These are phyloP conservation scores for Metalampra italica DNA, from an alignment of 2,888 invertebrate genomes.

Conservation along the genomic window DNA sequence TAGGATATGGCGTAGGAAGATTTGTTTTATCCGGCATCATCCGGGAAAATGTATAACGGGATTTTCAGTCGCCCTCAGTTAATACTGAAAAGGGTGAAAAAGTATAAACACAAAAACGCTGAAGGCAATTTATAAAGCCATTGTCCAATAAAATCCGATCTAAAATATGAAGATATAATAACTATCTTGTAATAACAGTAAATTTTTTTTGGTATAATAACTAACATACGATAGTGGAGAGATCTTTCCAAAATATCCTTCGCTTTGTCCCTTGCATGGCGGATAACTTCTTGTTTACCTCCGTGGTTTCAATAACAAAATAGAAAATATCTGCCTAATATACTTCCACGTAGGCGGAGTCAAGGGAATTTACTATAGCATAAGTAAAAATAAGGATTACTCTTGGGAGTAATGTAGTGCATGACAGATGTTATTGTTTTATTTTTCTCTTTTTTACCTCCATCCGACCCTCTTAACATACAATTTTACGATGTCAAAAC, in stretches of 20 bases:
- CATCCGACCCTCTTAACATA: background rate
- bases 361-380: too few relatives aligned
- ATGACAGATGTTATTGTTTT: background rate
- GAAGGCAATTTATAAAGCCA: background rate
- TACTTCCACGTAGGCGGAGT: too few relatives aligned
- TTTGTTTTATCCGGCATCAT: conserved; percentile 3
- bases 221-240: too few relatives aligned
- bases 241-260: too few relatives aligned
- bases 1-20: background rate
- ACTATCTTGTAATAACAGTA: too few relatives aligned
- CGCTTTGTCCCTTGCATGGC: too few relatives aligned
- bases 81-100: background rate
- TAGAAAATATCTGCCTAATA: too few relatives aligned
- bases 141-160: too few relatives aligned
- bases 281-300: too few relatives aligned
- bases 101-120: background rate
- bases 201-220: too few relatives aligned
- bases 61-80: background rate
- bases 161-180: too few relatives aligned
- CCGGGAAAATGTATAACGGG: background rate
- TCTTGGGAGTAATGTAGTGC: background rate
- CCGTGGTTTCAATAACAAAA: too few relatives aligned
- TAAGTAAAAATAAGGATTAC: background rate
- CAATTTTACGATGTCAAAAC: background rate
- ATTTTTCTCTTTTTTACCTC: background rate